Percentiles rank a stretch among this genome's conserved stretches.
These are phyloP conservation scores for Platyscapa corneri DNA, from an alignment of 1,140 invertebrate genomes.

Conservation along the genomic window DNA sequence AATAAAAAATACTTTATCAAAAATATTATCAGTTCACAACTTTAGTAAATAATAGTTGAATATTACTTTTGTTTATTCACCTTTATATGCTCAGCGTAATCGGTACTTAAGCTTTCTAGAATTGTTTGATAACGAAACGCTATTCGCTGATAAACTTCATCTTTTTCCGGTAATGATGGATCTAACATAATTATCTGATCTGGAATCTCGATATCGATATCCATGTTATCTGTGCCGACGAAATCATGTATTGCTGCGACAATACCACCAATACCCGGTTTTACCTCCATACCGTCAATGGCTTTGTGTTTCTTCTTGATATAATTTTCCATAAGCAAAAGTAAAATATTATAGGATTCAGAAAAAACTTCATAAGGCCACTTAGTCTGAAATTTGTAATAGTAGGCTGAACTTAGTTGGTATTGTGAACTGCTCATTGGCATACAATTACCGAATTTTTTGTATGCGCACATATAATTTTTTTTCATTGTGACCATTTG, in stretches of 20 bases:
- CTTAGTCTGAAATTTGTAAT: conserved; percentile 74
- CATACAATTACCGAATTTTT: conserved; percentile 70
- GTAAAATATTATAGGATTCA: conserved; percentile 65
- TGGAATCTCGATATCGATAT: conserved; percentile 76
- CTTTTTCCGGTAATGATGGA: conserved; percentile 73
- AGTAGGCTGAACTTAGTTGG: conserved; percentile 73
- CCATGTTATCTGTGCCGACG: conserved; percentile 61
- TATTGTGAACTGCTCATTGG: conserved; percentile 76
- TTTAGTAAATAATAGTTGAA: background rate
- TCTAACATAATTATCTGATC: conserved; percentile 79
- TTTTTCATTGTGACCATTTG: conserved; percentile 77
- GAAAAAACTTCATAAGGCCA: conserved; percentile 73
- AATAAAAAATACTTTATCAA: background rate
- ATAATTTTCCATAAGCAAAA: conserved; percentile 62
- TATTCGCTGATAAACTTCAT: conserved; percentile 74
- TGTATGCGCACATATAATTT: conserved; percentile 63
- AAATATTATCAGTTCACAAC: background rate
- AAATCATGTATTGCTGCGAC: conserved; percentile 65
- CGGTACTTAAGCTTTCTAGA: conserved; percentile 48
- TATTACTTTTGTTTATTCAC: conserved; percentile 26
- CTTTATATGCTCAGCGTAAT: conserved; percentile 23
- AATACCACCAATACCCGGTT: conserved; percentile 63
- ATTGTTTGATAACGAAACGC: conserved; percentile 73
- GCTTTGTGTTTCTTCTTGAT: conserved; percentile 46
- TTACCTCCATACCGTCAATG: conserved; percentile 58